Base-by-base conservation (phyloP, 2,888 invertebrate genomes). In the Tanypteryx hageni region DNA sequence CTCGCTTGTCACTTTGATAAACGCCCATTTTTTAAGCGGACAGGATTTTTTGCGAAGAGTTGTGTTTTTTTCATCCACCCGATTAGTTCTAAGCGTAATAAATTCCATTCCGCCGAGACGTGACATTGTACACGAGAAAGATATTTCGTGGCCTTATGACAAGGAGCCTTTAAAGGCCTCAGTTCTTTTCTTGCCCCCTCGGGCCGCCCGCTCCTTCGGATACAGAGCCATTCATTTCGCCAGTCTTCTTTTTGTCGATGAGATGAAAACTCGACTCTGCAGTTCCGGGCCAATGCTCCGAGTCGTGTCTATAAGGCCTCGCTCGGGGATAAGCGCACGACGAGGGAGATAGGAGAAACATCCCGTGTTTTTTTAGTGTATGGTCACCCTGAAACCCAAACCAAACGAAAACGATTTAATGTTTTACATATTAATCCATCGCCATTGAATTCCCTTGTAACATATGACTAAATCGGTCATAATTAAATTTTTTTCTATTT, bases 71-170 rank as follows among this genome's bases (percentile, higher is more conserved):
- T 64, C 64, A 13, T 31, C 89, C 89, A 9, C 13, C n/a, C 64
- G 44, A 68, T 89, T 68, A 64, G 64, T 64, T 18, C 44, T 27
- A 64, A 44, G 10, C 64, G 64, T 64, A 64, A 89, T 89, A 89
- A 89, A 89, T 89, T 64, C 44, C 27, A 18, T 18, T n/a, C 57
- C 18, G 10, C 56, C 83, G 5, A 31, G 58, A 3, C 14, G 18
- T 14, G 61, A 86, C 86, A 61, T 18, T 76, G 44, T 31, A 89
- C 27, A 10, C 61, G 44, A 44, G 31, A 31, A 44, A 27, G 89
- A 89, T 89, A 89, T 64, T 64, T 89, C 64, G 64, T 64, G 64
- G 44, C 31, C 44, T 44, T 89, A 68, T 68, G 89, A 56, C 44
- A 86, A 86, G 59, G 18, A 44, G 68, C 68, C 64, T 31, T 56